Base-by-base conservation (phyloP, 2,113 vertebrate genomes). In the Channa maculata region DNA sequence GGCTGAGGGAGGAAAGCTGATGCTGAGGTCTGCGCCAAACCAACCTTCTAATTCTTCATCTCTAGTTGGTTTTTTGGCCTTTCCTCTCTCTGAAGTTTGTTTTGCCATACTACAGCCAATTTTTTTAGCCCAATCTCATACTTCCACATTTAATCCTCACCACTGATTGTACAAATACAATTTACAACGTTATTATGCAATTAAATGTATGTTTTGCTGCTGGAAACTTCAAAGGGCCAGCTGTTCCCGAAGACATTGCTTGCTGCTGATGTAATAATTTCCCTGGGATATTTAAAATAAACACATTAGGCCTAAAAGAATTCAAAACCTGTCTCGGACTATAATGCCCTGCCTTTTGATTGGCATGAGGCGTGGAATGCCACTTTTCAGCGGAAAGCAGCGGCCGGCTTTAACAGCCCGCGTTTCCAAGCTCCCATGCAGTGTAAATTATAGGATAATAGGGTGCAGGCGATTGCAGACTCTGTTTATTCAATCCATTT, bases 401-500 rank as follows among this genome's bases (percentile, higher is more conserved):
- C n/a, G 81, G 84, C 61, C 33, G 69, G 93, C 94, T 92, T 93
- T 92, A 91, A 92, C 94, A 94, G 95, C 93, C 95, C 92, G 92
- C 92, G 90, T 93, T 94, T 95, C 95, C 95, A 91, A 93, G 95
- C 96, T 97, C 95, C 96, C 96, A 96, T 96, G 95, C 96, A 96
- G 96, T 95, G 96, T 96, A 96, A 97, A 97, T 97, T 96, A 97
- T 95, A 94, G 95, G 95, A 96, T 97, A 97, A 98, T 97, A 95
- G 95, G 95, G 96, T 94, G 95, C 95, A 97, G 95, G 96, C 96
- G 93, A 96, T 96, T 94, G 96, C 94, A 94, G 95, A 89, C 95
- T 96, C 95, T 97, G 96, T 99, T 99, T 98, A 97, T 96, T 96
- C 96, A 96, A 95, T 96, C 95, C 94, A 95, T 96, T 96, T 96